Conservation (phyloP, 2,113 vertebrate genomes). For the Malaclemys terrapin region DNA sequence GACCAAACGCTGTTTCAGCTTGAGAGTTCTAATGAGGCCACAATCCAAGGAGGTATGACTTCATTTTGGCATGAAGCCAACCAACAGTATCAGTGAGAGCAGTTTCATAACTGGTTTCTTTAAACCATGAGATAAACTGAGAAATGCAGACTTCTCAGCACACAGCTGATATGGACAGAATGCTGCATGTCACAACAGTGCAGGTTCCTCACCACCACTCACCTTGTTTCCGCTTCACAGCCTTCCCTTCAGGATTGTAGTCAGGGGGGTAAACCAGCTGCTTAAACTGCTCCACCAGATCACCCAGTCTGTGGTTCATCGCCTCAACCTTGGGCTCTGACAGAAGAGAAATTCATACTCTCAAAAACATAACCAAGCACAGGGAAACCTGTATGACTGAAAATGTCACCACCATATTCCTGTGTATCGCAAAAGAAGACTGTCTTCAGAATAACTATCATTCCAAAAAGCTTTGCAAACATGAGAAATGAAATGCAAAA, state of each 20-base stretch:
- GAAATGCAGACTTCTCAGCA: neutral
- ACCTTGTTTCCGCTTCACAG: slow-evolving; percentile 85
- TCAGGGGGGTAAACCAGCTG: slow-evolving; percentile 91
- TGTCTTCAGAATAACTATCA: neutral
- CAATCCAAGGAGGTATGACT: neutral
- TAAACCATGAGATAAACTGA: neutral
- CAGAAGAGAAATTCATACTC: slow-evolving; percentile 22
- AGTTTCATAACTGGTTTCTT: neutral
- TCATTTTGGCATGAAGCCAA: neutral
- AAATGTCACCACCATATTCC: neutral
- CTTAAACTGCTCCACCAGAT: slow-evolving; percentile 89
- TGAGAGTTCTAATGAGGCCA: neutral
- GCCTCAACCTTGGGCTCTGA: slow-evolving; percentile 91
- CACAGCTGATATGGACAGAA: neutral
- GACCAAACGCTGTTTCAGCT: neutral
- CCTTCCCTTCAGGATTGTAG: slow-evolving; percentile 88
- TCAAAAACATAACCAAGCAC: neutral
- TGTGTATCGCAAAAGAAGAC: neutral
- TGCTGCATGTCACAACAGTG: neutral
- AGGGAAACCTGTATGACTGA: neutral
- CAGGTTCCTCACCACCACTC: neutral
- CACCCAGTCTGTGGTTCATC: slow-evolving; percentile 88
- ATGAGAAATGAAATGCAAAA: neutral
- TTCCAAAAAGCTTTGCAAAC: neutral
- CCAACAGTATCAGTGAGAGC: neutral